phyloP scores from a whole-genome alignment of 2,113 vertebrate genomes.

The Platichthys flesus region DNA sequence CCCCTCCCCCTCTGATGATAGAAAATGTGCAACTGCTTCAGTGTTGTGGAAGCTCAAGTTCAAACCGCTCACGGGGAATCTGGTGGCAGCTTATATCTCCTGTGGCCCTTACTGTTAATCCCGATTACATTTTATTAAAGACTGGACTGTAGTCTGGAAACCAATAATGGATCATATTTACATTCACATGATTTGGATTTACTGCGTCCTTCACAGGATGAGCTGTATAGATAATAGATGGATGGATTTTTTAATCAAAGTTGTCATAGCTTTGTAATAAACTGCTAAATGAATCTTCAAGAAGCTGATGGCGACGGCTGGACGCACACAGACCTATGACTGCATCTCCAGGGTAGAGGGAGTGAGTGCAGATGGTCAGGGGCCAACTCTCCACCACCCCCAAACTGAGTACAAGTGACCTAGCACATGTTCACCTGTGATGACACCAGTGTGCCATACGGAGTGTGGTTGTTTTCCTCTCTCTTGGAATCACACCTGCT shows the following conservation, averaged over 20 bases:
- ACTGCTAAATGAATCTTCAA: conserved; percentile 18
- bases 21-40: neutral
- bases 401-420: conserved; percentile 63
- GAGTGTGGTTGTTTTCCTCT: conserved; percentile 53
- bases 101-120: neutral
- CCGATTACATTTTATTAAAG: conserved; percentile 22
- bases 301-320: conserved; percentile 13
- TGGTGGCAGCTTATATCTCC: neutral
- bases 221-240: neutral
- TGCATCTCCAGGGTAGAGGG: conserved; percentile 24
- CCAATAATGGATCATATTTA: conserved; percentile 13
- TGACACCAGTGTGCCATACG: conserved; percentile 60
- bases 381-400: conserved; percentile 5
- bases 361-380: conserved; percentile 64
- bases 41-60: neutral
- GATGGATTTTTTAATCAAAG: neutral
- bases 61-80: neutral
- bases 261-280: neutral
- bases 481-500: conserved; percentile 61
- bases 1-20: too few relatives aligned
- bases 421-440: conserved; percentile 61
- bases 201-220: neutral
- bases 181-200: neutral
- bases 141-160: neutral
- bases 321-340: conserved; percentile 31